These are phyloP conservation scores for Petromus typicus DNA, from an alignment of 2,113 vertebrate species.

Conservation along the genomic window DNA sequence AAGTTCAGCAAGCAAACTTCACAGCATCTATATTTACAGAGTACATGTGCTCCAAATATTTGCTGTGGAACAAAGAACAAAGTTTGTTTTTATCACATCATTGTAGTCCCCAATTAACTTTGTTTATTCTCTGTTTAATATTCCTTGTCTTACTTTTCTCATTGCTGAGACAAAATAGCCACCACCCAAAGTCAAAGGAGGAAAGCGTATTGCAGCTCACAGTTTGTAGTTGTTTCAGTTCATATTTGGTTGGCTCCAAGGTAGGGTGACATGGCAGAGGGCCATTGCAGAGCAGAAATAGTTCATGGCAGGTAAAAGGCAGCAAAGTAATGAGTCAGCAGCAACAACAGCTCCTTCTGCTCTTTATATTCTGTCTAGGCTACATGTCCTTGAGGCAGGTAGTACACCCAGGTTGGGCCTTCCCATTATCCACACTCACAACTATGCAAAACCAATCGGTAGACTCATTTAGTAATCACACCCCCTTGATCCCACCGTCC, in stretches of 20 bases:
- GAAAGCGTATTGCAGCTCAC: neutral
- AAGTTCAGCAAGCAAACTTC: slow-evolving; percentile 4
- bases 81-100: neutral
- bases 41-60: neutral
- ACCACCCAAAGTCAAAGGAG: neutral
- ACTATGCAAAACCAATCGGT: neutral
- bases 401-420: neutral
- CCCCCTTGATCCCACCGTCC: neutral
- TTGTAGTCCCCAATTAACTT: neutral
- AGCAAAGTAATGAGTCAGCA: neutral
- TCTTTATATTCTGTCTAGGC: neutral
- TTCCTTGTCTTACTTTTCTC: neutral
- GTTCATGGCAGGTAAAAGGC: neutral
- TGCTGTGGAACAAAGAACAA: neutral
- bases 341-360: neutral
- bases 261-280: neutral
- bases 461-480: neutral
- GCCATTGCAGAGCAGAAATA: neutral
- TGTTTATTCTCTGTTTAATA: neutral
- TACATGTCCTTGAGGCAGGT: neutral
- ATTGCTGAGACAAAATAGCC: neutral
- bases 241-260: neutral
- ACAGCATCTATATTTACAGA: neutral
- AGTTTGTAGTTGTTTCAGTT: neutral
- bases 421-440: neutral